Conservation (phyloP, 64 coral and sea anemone genomes). For the Porites lutea region DNA sequence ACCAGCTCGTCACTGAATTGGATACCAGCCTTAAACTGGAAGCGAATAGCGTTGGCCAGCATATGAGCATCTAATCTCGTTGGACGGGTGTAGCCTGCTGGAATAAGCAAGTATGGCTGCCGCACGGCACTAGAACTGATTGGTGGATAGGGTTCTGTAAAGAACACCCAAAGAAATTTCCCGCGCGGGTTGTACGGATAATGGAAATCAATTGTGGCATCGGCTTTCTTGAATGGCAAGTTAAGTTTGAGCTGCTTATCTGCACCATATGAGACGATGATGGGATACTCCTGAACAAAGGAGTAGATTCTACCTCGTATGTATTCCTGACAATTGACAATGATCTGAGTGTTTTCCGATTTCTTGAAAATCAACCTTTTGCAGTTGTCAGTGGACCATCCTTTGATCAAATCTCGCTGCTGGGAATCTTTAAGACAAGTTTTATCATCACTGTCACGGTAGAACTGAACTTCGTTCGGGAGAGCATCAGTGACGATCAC, state of each 20-base stretch:
- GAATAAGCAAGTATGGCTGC: neutral
- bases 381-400: neutral
- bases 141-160: neutral
- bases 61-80: neutral
- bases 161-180: neutral
- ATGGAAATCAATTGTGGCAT: neutral
- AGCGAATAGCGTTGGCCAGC: neutral
- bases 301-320: neutral
- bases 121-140: neutral
- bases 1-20: neutral
- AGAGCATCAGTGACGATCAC: slow-evolving; percentile 4
- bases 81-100: neutral
- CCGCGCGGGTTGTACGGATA: neutral
- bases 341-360: slow-evolving; percentile 6
- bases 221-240: neutral
- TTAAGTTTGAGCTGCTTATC: neutral
- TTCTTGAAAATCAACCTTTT: slow-evolving; percentile 9
- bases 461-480: neutral
- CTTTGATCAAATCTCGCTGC: neutral
- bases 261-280: slow-evolving; percentile 18
- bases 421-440: slow-evolving; percentile 6
- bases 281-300: neutral
- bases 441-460: neutral
- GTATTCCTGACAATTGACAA: neutral
- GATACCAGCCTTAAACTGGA: slow-evolving; percentile 1